Conservation (phyloP, 64 coral and sea anemone species). For the Stylophora pistillata region DNA sequence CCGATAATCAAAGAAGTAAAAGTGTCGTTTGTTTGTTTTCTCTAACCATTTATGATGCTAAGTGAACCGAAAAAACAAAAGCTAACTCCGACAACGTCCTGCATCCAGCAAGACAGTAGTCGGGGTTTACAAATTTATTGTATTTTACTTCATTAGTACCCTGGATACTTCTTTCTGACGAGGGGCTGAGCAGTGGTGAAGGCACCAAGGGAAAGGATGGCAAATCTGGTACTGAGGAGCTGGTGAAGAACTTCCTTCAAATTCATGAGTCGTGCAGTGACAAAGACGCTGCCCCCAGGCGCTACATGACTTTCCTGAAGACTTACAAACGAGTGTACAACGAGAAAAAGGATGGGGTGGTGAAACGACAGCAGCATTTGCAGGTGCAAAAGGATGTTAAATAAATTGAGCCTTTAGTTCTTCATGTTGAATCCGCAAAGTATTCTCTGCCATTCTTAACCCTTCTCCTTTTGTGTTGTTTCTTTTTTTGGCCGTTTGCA, state of each 20-base stretch:
- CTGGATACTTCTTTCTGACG: conserved; percentile 69
- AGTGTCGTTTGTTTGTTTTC: too few species aligned
- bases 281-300: conserved; percentile 84
- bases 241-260: conserved; percentile 86
- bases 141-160: conserved; percentile 61
- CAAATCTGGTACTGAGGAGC: conserved; percentile 62
- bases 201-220: conserved; percentile 29
- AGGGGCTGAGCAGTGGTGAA: conserved; percentile 62
- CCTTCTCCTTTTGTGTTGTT: too few species aligned
- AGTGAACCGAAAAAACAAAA: background rate
- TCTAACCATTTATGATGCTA: too few species aligned
- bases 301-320: conserved; percentile 97
- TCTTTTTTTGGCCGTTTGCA: too few species aligned
- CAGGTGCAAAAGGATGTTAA: conserved; percentile 37
- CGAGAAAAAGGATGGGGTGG: conserved; percentile 95
- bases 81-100: too few species aligned
- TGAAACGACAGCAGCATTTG: conserved; percentile 93
- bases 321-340: conserved; percentile 91
- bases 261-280: conserved; percentile 85
- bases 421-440: background rate
- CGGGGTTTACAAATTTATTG: background rate
- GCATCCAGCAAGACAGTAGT: background rate
- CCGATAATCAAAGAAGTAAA: too few species aligned
- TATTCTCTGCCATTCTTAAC: background rate
- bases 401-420: background rate